A percentile compares a stretch with the other conserved stretches of the same genome.
These are phyloP conservation scores for Plodia interpunctella DNA, from an alignment of 1,140 invertebrate genomes.

Conservation along the genomic window DNA sequence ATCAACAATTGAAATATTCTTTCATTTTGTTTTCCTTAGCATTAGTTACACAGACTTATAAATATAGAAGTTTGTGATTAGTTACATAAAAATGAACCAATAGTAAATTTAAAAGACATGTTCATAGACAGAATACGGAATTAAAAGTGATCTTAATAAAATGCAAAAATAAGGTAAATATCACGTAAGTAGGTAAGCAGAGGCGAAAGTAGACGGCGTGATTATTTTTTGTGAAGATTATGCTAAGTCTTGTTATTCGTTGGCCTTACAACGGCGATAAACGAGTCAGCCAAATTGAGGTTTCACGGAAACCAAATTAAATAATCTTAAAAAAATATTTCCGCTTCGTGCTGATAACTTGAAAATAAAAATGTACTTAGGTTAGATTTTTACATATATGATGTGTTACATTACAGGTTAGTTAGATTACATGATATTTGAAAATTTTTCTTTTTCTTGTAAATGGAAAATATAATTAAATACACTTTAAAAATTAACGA, in stretches of 20 bases:
- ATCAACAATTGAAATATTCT: no score
- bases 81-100: no score
- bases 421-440: no score
- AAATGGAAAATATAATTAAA: no score
- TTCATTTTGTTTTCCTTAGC: no score
- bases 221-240: constrained; percentile 4
- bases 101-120: not conserved
- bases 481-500: no score
- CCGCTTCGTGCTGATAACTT: not conserved
- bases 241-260: not conserved
- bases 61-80: no score
- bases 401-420: no score
- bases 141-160: not conserved
- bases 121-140: not conserved
- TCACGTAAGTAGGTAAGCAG: not conserved
- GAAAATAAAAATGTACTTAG: not conserved
- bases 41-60: no score
- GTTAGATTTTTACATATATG: no score
- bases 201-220: not conserved
- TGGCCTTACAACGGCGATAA: not conserved
- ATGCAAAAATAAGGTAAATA: not conserved
- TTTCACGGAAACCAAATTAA: not conserved
- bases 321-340: constrained; percentile 1
- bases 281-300: constrained; percentile 1
- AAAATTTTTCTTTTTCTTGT: no score